Conservation (phyloP, 2,113 vertebrate species). For the Leptosomus discolor region DNA sequence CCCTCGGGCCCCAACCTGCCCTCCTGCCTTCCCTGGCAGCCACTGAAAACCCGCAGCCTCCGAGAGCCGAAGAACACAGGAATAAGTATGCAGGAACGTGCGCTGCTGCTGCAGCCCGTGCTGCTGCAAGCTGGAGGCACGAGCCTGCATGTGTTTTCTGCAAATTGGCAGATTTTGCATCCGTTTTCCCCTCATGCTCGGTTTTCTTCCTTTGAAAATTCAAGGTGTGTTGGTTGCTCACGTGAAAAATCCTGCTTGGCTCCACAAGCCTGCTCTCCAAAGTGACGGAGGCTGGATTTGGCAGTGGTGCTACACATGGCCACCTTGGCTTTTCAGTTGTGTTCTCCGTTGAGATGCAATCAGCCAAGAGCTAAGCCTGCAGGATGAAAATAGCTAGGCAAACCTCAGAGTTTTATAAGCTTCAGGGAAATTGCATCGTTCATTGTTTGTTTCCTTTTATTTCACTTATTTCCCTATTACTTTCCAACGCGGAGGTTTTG, state of each 20-base stretch:
- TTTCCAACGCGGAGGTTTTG: not conserved
- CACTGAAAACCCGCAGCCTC: not conserved
- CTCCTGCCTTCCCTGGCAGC: not conserved
- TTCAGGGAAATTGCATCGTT: not conserved
- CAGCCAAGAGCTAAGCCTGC: not conserved
- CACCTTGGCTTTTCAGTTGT: not conserved
- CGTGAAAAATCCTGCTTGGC: not conserved
- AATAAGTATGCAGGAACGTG: not conserved
- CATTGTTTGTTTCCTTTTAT: not conserved
- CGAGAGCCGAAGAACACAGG: not conserved
- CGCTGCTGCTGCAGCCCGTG: not conserved
- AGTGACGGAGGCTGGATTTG: not conserved
- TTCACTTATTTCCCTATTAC: not conserved
- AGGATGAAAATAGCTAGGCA: not conserved
- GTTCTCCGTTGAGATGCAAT: not conserved
- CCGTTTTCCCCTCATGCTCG: not conserved
- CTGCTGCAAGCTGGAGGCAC: not conserved
- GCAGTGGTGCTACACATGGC: not conserved
- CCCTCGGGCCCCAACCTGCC: not conserved
- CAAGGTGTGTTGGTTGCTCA: not conserved
- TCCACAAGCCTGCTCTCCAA: not conserved
- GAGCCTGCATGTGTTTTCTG: not conserved
- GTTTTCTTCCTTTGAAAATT: not conserved
- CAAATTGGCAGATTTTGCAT: not conserved
- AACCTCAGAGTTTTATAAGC: not conserved